These are phyloP conservation scores for Meteorus sp. DNA, from an alignment of 1,140 invertebrate species.

Conservation along the genomic window DNA sequence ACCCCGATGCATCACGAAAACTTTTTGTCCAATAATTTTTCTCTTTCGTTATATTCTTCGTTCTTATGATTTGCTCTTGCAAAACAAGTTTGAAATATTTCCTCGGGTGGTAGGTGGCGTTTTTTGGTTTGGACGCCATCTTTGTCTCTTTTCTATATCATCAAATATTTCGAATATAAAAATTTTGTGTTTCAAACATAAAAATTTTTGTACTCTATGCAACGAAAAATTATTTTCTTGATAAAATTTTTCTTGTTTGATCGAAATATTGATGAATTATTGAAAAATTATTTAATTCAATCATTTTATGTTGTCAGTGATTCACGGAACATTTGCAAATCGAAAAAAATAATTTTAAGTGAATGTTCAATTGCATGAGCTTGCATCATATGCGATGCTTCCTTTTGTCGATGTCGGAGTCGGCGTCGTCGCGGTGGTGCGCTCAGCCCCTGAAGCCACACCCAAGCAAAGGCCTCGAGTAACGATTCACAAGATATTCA, in stretches of 20 bases:
- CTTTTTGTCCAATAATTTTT: neutral
- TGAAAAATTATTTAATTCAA: no score
- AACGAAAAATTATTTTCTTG: no score
- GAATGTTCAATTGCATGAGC: neutral
- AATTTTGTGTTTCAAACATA: neutral
- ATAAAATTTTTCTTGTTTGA: neutral
- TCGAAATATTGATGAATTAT: neutral
- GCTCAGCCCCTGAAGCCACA: slow-evolving; percentile 19
- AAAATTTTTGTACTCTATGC: neutral
- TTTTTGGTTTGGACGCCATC: neutral
- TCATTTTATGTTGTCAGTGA: no score
- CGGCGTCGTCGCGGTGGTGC: slow-evolving; percentile 26
- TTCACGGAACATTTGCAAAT: no score
- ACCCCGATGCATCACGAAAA: slow-evolving; percentile 17
- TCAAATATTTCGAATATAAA: neutral
- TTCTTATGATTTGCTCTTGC: neutral
- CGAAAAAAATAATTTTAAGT: neutral
- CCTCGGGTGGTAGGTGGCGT: no score
- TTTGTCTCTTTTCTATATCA: neutral
- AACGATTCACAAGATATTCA: slow-evolving; percentile 17
- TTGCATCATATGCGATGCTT: no score
- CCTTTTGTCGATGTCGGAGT: slow-evolving; percentile 26
- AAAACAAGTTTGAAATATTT: neutral
- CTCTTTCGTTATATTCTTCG: neutral
- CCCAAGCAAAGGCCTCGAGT: slow-evolving; percentile 6